Evolutionary conservation across 2,797 vertebrate genomes (phyloP).

Genomic region (Apodemus agrarius): DNA sequence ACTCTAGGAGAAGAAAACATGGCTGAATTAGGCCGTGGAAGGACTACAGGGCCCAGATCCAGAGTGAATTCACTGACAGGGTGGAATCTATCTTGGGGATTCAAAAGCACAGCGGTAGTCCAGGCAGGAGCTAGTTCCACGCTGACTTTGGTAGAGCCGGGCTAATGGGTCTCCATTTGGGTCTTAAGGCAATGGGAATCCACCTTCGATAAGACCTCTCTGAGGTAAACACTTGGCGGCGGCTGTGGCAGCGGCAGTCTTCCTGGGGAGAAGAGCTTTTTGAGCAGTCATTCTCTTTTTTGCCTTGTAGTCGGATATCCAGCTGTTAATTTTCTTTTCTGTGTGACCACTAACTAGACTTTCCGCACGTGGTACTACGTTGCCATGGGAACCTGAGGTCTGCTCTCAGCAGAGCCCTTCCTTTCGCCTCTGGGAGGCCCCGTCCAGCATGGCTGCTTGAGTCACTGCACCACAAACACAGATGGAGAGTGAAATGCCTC

Average conservation of each 20-base stretch:
- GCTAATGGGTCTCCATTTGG: not conserved
- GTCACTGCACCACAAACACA: not conserved
- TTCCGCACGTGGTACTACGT: not conserved
- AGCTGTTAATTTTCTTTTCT: not conserved
- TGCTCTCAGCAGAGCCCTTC: not conserved
- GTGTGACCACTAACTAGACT: not conserved
- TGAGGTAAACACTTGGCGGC: not conserved
- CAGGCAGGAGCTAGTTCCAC: not conserved
- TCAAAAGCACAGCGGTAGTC: not conserved
- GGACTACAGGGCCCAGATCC: not conserved
- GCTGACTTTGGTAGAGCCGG: not conserved
- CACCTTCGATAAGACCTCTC: accelerated
- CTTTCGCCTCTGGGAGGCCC: not conserved
- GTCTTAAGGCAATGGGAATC: not conserved
- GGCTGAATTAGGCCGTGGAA: not conserved
- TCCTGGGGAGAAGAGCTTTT: not conserved
- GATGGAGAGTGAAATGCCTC: not conserved
- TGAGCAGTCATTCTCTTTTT: too few species aligned
- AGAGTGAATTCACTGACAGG: not conserved
- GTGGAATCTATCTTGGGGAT: not conserved
- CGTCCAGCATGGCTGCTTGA: not conserved
- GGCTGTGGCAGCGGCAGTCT: not conserved
- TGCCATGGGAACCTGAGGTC: not conserved
- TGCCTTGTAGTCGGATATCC: not conserved
- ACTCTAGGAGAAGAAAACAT: not conserved